phyloP scores from a whole-genome alignment of 2,113 vertebrate genomes.

The Apeltes quadracus region DNA sequence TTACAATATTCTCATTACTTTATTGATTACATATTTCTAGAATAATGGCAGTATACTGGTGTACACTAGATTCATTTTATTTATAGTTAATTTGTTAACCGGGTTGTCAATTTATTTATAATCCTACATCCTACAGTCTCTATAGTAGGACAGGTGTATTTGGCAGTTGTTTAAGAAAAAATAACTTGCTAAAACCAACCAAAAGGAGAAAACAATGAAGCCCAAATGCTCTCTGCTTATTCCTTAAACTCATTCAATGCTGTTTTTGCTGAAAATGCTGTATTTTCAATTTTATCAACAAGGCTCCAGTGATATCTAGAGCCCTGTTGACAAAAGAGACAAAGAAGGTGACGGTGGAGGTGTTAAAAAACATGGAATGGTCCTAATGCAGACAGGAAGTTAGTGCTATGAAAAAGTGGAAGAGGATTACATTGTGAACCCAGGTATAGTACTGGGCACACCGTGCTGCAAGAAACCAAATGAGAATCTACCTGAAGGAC shows the following conservation, averaged over 20 bases:
- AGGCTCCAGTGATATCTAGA: neutral
- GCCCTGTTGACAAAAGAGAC: neutral
- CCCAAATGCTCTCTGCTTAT: neutral
- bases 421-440: neutral
- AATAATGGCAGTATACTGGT: too few species aligned
- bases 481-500: conserved; percentile 83
- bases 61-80: too few species aligned
- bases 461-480: neutral
- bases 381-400: too few species aligned
- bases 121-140: too few species aligned
- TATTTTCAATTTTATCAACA: neutral
- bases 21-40: too few species aligned
- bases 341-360: neutral
- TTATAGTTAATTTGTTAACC: too few species aligned
- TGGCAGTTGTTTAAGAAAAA: neutral
- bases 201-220: neutral
- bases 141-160: neutral
- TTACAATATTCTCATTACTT: too few species aligned
- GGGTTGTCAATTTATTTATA: too few species aligned
- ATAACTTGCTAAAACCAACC: too few species aligned
- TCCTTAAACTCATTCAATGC: neutral
- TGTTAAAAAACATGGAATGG: neutral
- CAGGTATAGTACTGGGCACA: conserved; percentile 3
- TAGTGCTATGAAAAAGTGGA: neutral
- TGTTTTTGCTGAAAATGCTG: neutral